phyloP scores from a whole-genome alignment of 1,140 invertebrate species.

The Caenorhabditis latens region DNA sequence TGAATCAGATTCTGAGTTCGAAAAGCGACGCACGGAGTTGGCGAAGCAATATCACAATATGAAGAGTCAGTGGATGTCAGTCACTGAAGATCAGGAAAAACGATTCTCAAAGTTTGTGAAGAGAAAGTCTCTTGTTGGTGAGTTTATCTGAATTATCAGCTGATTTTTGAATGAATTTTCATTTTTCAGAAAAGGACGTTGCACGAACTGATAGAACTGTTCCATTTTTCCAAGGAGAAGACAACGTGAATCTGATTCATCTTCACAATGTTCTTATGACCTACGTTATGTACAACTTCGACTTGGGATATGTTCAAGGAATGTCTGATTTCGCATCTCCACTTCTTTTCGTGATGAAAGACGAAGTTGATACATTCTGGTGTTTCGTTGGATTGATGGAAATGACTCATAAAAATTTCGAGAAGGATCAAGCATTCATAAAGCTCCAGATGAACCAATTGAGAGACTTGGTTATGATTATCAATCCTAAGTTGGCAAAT shows the following conservation, averaged over 20 bases:
- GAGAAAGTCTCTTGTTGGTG: constrained; percentile 91
- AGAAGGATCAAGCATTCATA: constrained; percentile 96
- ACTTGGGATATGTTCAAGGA: constrained; percentile 87
- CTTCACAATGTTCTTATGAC: constrained; percentile 96
- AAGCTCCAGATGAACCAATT: constrained; percentile 90
- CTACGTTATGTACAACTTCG: constrained; percentile 99
- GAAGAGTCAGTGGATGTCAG: constrained; percentile 95
- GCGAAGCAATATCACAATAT: constrained; percentile 91
- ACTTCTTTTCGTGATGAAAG: constrained; percentile 89
- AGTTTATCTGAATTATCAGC: constrained; percentile 36
- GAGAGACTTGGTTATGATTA: constrained; percentile 85
- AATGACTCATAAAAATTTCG: constrained; percentile 88
- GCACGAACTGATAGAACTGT: constrained; percentile 93
- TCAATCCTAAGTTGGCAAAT: constrained; percentile 87
- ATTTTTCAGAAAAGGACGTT: constrained; percentile 91
- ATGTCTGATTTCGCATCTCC: constrained; percentile 98
- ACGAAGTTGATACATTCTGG: constrained; percentile 98
- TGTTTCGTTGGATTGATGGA: constrained; percentile 99
- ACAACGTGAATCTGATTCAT: constrained; percentile 88
- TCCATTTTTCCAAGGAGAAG: constrained; percentile 90
- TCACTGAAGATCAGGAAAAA: constrained; percentile 88
- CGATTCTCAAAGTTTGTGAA: constrained; percentile 91
- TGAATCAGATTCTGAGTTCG: constrained; percentile 84
- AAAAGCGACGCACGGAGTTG: constrained; percentile 78
- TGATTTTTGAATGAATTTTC: constrained; percentile 33